Evolutionary conservation across 1,140 invertebrate species (phyloP), one percentile per base, ranked within the genome.

Genomic region (Hesperophylax magnus): DNA sequence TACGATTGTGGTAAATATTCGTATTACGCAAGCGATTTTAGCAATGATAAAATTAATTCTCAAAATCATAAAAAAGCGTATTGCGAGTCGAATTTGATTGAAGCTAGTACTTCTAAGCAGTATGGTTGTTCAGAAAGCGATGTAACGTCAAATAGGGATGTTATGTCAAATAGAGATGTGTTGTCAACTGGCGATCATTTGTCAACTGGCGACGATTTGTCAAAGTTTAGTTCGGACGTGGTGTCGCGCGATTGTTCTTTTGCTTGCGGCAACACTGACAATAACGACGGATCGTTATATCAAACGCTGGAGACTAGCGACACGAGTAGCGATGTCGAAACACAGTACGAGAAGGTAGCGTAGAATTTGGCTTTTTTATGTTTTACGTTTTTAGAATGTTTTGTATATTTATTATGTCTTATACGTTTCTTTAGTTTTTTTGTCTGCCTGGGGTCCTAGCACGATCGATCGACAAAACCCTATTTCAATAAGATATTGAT

Each of bases 301-400:
- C 39, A 71, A 18, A 22, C 67, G 34, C 39, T 71, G 34, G 27
- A 22, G 27, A 77, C 74, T 39, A 81, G 60, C 52, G 61, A 81
- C 72, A 65, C 58, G 11, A 75, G 72, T 76, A 81, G 63, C 67
- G 79, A 81, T 67, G 24, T 79, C 69, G 69, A 79, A 63, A 79
- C 69, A 31, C 27, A 72, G 54, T 63, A 79, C 56, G 69, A 72
- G 63, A 79, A 79, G 78, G 78, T 79, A 79, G 78, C n/a, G 54
- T 79, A 79, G 77, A 79, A 20, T 54, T 54, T 74, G 9, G 22
- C 47, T 67, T 78, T 67, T 9, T 52, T 24, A n/a, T 61, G 14
- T 47, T 24, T 54, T 54, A 4, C 31, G n/a, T 52, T 63, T 77
- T n/a, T n/a, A n/a, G n/a, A 47, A 47, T 47, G 39, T 47, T 47